A percentile compares a stretch with the other conserved stretches of the same genome.
Evolutionary conservation across 92 coral and sea anemone species (phyloP).

Genomic region (Epizoanthus rinbou): DNA sequence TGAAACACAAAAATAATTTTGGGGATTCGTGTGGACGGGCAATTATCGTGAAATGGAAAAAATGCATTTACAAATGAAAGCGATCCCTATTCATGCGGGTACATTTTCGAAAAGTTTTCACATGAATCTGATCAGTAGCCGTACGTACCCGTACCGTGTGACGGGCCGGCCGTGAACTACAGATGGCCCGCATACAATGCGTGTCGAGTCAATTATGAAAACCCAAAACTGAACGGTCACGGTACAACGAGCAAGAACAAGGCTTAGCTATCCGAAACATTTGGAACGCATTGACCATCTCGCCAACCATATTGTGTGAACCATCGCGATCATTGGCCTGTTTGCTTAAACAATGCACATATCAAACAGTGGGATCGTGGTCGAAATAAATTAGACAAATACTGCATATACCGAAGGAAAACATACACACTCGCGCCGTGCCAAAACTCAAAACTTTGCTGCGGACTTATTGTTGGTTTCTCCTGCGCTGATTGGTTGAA

Average conservation of each 20-base stretch:
- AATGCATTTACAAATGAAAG: too few species aligned
- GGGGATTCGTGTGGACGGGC: too few species aligned
- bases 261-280: slow-evolving; percentile 74
- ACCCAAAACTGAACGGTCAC: background rate
- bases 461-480: slow-evolving; percentile 24
- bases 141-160: too few species aligned
- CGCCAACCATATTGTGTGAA: slow-evolving; percentile 62
- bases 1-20: too few species aligned
- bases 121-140: too few species aligned
- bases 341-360: slow-evolving; percentile 86
- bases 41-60: too few species aligned
- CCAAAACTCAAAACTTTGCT: slow-evolving; percentile 19
- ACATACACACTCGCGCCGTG: slow-evolving; percentile 6
- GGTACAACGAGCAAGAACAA: slow-evolving; percentile 56
- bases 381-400: slow-evolving; percentile 81
- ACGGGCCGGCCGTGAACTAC: too few species aligned
- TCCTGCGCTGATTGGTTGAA: slow-evolving; percentile 40
- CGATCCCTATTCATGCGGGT: too few species aligned
- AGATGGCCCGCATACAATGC: too few species aligned
- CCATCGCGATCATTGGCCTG: slow-evolving; percentile 66
- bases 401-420: slow-evolving; percentile 60
- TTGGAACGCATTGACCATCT: slow-evolving; percentile 56
- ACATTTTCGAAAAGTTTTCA: too few species aligned
- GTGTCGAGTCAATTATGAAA: too few species aligned
- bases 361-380: slow-evolving; percentile 75